Base-by-base conservation (phyloP, 2,888 invertebrate species). In the Euzophera pinguis region DNA sequence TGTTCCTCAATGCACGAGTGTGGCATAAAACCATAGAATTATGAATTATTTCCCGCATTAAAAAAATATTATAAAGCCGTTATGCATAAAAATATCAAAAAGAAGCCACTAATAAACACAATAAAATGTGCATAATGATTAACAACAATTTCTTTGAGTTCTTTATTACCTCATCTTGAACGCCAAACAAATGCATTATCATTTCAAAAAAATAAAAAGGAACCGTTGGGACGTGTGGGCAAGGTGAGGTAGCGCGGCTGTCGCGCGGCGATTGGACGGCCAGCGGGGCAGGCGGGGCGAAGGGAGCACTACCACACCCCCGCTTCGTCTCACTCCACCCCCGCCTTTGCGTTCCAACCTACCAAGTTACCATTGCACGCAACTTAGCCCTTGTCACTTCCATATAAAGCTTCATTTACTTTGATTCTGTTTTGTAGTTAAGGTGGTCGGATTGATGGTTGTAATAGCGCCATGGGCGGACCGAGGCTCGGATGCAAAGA, bases 401-500 rank as follows among this genome's bases (percentile, higher is more conserved):
- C 8, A 0, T 0, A 27, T 79, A 84, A 68, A 70, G 83, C 79
- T 58, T 50, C 64, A 51, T 67, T 72, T 84, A n/a, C 55, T 50
- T 50, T 64, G 64, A 32, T 39, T 48, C 53, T 62, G 50, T 54
- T 67, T 71, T 71, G 70, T 60, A 53, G 58, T 57, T 64, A 69
- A 64, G 58, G 65, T 85, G 76, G 84, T 62, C 65, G 65, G 60
- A 66, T 70, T 72, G 78, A 84, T 84, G 84, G 84, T 80, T 75
- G 75, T 84, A 84, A 85, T 84, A 79, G 78, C 73, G 81, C 84
- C 87, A 89, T 89, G 88, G 89, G 89, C 89, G 89, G 86, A 87
- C 78, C 87, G 78, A 73, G 75, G 65, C 74, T 80, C 72, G 70
- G 74, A 77, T 75, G 75, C 75, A 78, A 71, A 78, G 84, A 86